A percentile compares a stretch with the other conserved stretches of the same genome.
Conservation (phyloP, 2,113 vertebrate species). For the Jaculus jaculus region DNA sequence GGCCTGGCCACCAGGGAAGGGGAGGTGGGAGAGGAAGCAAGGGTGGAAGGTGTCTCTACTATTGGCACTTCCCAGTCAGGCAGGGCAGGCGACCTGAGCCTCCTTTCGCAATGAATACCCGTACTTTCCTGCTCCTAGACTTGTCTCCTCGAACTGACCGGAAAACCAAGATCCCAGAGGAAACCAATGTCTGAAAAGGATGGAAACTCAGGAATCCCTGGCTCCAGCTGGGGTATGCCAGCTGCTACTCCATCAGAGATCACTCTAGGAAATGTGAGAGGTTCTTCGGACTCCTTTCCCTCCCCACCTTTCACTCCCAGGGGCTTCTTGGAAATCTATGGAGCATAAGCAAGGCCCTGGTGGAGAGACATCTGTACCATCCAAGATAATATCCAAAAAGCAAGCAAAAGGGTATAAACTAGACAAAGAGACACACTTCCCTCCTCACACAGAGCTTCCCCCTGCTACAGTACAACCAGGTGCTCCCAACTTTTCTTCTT, state of each 20-base stretch:
- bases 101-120: neutral
- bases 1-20: neutral
- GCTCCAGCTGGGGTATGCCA: slow-evolving; percentile 17
- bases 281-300: neutral
- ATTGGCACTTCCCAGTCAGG: neutral
- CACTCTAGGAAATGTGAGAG: neutral
- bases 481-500: neutral
- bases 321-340: neutral
- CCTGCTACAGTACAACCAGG: neutral
- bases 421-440: neutral
- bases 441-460: neutral
- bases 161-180: slow-evolving; percentile 78
- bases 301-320: neutral
- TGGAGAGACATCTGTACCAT: neutral
- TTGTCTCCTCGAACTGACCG: slow-evolving; percentile 57
- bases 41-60: neutral
- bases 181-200: slow-evolving; percentile 77
- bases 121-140: slow-evolving; percentile 74
- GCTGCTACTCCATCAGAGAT: slow-evolving; percentile 15
- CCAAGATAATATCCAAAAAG: neutral
- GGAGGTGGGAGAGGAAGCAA: neutral
- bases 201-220: slow-evolving; percentile 69
- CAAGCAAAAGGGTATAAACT: neutral
- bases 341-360: neutral
- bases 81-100: neutral